Base-by-base conservation (phyloP, 2,888 invertebrate species). In the Spodoptera picta region DNA sequence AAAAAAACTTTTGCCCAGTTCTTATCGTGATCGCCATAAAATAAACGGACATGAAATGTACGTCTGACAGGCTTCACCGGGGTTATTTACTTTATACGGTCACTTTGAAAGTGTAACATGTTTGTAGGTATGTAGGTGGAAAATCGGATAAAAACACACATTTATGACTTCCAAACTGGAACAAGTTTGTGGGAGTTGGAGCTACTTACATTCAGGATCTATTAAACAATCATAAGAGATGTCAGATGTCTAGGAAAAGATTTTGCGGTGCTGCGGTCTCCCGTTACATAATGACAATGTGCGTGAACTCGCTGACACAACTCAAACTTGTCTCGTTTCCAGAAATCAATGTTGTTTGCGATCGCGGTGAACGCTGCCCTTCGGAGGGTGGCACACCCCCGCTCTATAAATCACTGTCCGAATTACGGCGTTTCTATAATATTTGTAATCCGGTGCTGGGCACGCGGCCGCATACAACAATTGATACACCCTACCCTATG, bases 381-480 rank as follows among this genome's bases (percentile, higher is more conserved):
- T 87, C 79, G 81, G 83, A 90, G 93, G 93, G 93, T 93, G 92
- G 92, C 85, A 75, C 90, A 88, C 92, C 94, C 93, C 93, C 92
- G 87, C 87, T 90, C 87, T 93, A 94, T 94, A 94, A 94, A 94
- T 94, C 94, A 94, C 92, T 93, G 94, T 93, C 93, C 92, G 88
- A 92, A 92, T 93, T 93, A 92, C 92, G 86, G 87, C 89, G 90
- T 90, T 92, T 91, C 92, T 93, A 91, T 90, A 92, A 92, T 89
- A 91, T 90, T 90, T 88, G 89, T 90, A 90, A 90, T 89, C 89
- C 88, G 82, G 74, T 63, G 76, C 82, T 76, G 87, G 87, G 86
- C 90, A 89, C 83, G 87, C 88, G 90, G 84, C 86, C 84, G 77
- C 77, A 77, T 81, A 79, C 82, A 82, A 88, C 89, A 87, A 90